These are phyloP conservation scores for Diprion similis DNA, from an alignment of 1,140 invertebrate genomes.

Conservation along the genomic window DNA sequence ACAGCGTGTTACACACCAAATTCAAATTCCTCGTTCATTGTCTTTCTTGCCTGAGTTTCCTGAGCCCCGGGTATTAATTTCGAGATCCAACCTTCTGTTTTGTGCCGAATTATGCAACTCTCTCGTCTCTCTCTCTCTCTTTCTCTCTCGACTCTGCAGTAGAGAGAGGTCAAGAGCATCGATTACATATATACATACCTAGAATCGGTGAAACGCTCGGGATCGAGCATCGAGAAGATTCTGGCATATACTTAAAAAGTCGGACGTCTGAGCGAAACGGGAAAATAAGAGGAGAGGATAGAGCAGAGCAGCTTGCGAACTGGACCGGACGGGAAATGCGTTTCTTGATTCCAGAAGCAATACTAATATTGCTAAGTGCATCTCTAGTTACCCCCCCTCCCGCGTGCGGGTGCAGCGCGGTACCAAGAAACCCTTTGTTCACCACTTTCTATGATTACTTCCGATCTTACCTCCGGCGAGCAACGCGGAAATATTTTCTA, in stretches of 20 bases:
- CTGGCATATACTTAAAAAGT: too few species aligned
- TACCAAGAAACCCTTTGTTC: slow-evolving; percentile 22
- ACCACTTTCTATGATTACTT: slow-evolving; percentile 46
- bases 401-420: slow-evolving; percentile 12
- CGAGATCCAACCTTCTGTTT: background rate
- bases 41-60: background rate
- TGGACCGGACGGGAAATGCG: background rate
- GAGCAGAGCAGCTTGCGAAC: too few species aligned
- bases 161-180: too few species aligned
- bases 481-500: background rate
- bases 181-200: too few species aligned
- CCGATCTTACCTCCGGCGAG: slow-evolving; percentile 35
- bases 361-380: slow-evolving; percentile 56
- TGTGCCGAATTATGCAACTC: background rate
- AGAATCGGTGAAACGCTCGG: too few species aligned
- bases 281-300: too few species aligned
- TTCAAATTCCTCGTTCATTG: slow-evolving; percentile 19
- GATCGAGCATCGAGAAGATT: too few species aligned
- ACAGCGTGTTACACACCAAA: slow-evolving; percentile 22
- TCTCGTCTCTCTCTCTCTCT: background rate
- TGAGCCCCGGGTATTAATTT: slow-evolving; percentile 16
- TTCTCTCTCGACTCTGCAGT: too few species aligned
- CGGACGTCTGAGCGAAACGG: too few species aligned
- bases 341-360: slow-evolving; percentile 28
- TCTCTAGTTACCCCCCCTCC: slow-evolving; percentile 43